Conservation (phyloP, 2,113 vertebrate genomes). For the Ciconia boyciana region DNA sequence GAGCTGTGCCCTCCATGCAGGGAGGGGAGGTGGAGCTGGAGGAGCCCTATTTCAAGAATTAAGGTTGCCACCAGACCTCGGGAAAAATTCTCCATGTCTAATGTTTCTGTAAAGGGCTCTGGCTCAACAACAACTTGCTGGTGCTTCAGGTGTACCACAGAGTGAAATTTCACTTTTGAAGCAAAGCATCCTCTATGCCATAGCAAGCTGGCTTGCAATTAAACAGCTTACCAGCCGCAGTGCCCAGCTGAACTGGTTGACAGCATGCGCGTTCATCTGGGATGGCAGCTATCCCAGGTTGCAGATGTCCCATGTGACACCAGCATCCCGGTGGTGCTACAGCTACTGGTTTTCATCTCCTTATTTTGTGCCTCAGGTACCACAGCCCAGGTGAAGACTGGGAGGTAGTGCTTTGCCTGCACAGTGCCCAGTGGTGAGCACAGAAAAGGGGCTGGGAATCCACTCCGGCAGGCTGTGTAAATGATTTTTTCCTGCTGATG, state of each 20-base stretch:
- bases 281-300: not conserved
- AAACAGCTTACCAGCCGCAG: not conserved
- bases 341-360: not conserved
- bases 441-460: not conserved
- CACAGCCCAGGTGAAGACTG: not conserved
- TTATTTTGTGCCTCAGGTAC: not conserved
- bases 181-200: not conserved
- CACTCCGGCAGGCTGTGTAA: not conserved
- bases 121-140: not conserved
- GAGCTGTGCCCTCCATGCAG: fast-evolving
- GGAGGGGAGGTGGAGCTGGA: not conserved
- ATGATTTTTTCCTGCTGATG: not conserved
- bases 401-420: not conserved
- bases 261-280: fast-evolving
- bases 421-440: fast-evolving
- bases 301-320: not conserved
- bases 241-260: not conserved
- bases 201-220: not conserved
- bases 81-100: not conserved
- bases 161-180: not conserved
- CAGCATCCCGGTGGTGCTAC: not conserved
- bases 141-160: not conserved
- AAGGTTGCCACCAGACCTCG: not conserved
- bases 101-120: not conserved
- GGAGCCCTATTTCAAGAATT: not conserved